phyloP scores from a whole-genome alignment of 2,888 invertebrate genomes.

The Tortricodes alternella region DNA sequence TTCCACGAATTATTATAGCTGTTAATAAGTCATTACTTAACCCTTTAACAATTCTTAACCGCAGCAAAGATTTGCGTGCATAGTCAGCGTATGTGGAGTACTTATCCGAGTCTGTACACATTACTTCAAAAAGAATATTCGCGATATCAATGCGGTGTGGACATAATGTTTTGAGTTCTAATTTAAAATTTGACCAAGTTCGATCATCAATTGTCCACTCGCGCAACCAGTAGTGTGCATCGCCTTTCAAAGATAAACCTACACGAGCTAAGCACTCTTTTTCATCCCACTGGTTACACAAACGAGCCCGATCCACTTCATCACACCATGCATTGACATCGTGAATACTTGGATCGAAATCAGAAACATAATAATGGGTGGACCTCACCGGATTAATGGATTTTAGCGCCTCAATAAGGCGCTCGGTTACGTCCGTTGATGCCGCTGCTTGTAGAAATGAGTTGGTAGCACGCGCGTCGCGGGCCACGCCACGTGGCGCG shows the following conservation, averaged over 20 bases:
- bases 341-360: conserved; percentile 3
- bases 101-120: not conserved
- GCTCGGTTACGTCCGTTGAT: conserved; percentile 4
- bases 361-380: conserved; percentile 11
- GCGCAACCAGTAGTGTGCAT: conserved; percentile 8
- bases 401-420: conserved; percentile 8
- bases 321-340: conserved; percentile 12
- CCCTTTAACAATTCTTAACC: too few relatives aligned
- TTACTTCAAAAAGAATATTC: not conserved
- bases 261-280: conserved; percentile 7
- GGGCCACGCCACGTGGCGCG: not conserved
- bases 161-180: not conserved
- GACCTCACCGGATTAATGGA: conserved; percentile 7
- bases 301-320: conserved; percentile 1
- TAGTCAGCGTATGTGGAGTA: too few relatives aligned
- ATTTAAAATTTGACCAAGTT: conserved; percentile 3
- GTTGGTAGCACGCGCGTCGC: not conserved
- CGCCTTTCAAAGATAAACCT: not conserved
- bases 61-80: too few relatives aligned
- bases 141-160: not conserved
- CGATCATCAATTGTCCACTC: conserved; percentile 2
- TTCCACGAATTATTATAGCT: too few relatives aligned
- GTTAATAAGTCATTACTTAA: too few relatives aligned
- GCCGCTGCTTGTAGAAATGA: not conserved
- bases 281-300: not conserved